Base-by-base conservation (phyloP, 2,797 vertebrate species). In the Sternotherus odoratus region DNA sequence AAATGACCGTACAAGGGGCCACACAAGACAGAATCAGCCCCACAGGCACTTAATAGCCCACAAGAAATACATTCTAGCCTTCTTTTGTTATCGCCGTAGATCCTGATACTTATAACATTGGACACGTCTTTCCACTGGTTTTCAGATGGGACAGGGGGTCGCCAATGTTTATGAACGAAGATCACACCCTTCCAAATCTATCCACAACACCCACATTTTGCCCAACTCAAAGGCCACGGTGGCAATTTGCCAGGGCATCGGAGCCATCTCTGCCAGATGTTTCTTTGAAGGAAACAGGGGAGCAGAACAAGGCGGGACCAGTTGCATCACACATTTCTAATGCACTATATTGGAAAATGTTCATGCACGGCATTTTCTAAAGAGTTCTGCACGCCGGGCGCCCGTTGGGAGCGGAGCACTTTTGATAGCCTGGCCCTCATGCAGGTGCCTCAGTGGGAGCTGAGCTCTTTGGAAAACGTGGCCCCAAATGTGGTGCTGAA, bases 381-480 rank as follows among this genome's bases (percentile, higher is more conserved):
- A n/a, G 36, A 24, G 12, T 26, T 75, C 54, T 87, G 69, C 86
- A 90, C 39, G 5, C 69, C n/a, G 75, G n/a, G 43, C 66, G 0
- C 85, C 36, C 3, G 36, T 83, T 26, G 79, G 82, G 48, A 88
- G 85, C 54, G 91, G 89, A 88, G 6, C 60, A 26, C 16, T 69
- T 83, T 89, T 85, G 87, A 56, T 53, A 74, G 24, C 26, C 24
- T 79, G 90, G 72, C 49, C 74, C 49, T 48, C 48, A 3, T 26
- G 8, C 36, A 24, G 75, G 83, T 51, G 87, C 2, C 57, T 91
- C 83, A 51, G 88, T 92, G 92, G 83, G 85, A 92, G 56, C 88
- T 11, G 77, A 90, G 50, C 24, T 74, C 88, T 78, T 86, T 66
- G 56, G 56, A 88, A 95, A 95, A 92, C 69, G 85, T 90, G 93